Evolutionary conservation across 2,113 vertebrate species (phyloP).

Genomic region (Rana temporaria): DNA sequence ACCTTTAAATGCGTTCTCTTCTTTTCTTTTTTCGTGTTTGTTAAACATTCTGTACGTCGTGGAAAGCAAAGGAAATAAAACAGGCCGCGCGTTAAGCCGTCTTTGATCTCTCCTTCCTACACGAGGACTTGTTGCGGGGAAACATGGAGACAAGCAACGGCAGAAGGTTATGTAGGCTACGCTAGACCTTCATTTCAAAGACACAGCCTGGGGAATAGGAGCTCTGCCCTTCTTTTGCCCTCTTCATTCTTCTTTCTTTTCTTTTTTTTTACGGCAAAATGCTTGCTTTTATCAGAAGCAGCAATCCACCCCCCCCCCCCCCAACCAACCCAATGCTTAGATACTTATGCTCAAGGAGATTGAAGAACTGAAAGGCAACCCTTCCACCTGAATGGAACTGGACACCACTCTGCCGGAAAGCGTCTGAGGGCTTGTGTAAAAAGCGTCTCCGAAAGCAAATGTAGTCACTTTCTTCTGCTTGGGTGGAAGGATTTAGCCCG

Average conservation of each 20-base stretch:
- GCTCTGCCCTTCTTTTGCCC: slow-evolving; percentile 78
- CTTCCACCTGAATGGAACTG: slow-evolving; percentile 62
- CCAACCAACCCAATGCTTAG: slow-evolving; percentile 62
- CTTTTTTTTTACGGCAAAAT: slow-evolving; percentile 75
- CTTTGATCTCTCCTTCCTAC: slow-evolving; percentile 78
- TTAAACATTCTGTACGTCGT: slow-evolving; percentile 15
- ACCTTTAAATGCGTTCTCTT: slow-evolving; percentile 1
- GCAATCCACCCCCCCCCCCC: slow-evolving; percentile 63
- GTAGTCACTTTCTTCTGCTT: slow-evolving; percentile 63
- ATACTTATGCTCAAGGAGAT: slow-evolving; percentile 72
- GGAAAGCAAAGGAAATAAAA: slow-evolving; percentile 56
- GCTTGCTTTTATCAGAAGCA: slow-evolving; percentile 74
- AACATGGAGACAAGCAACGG: slow-evolving; percentile 69
- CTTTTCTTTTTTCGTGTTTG: slow-evolving; percentile 11
- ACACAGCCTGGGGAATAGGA: slow-evolving; percentile 77
- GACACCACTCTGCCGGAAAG: slow-evolving; percentile 59
- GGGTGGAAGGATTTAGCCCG: slow-evolving; percentile 68
- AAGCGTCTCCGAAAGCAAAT: slow-evolving; percentile 60
- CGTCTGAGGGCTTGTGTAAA: slow-evolving; percentile 12
- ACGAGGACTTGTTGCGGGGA: slow-evolving; percentile 62
- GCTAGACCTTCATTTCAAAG: slow-evolving; percentile 77
- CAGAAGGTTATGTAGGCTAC: slow-evolving; percentile 70
- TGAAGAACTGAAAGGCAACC: slow-evolving; percentile 67
- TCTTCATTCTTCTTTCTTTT: slow-evolving; percentile 60
- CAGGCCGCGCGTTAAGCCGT: slow-evolving; percentile 70